phyloP scores from a whole-genome alignment of 2,113 vertebrate genomes.

The Chaenogobius annularis region DNA sequence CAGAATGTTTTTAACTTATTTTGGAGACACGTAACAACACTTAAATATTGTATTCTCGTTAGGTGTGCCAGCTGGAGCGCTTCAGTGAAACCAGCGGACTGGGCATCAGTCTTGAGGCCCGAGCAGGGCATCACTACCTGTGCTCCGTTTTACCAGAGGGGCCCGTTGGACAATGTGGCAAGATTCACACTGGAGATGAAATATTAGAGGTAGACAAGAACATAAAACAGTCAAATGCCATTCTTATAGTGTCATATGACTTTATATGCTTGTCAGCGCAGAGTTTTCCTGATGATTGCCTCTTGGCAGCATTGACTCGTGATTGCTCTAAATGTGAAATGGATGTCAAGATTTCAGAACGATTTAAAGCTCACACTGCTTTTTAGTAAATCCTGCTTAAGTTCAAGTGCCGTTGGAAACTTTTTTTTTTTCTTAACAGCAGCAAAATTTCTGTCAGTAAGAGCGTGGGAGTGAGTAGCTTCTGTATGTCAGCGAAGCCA shows the following conservation, averaged over 20 bases:
- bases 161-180: slow-evolving; percentile 85
- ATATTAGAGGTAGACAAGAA: slow-evolving; percentile 83
- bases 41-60: neutral
- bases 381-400: slow-evolving; percentile 8
- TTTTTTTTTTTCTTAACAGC: slow-evolving; percentile 20
- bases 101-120: slow-evolving; percentile 90
- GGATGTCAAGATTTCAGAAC: slow-evolving; percentile 1
- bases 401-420: neutral
- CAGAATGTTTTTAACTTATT: too few relatives aligned
- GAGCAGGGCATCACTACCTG: slow-evolving; percentile 89
- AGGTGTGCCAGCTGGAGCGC: slow-evolving; percentile 89
- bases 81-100: slow-evolving; percentile 88
- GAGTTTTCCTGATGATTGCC: neutral
- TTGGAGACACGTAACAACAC: too few relatives aligned
- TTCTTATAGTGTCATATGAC: slow-evolving; percentile 3
- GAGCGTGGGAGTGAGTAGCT: slow-evolving; percentile 20
- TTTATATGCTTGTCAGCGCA: slow-evolving; percentile 2
- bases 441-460: slow-evolving; percentile 14
- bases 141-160: slow-evolving; percentile 90
- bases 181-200: slow-evolving; percentile 86
- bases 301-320: neutral
- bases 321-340: slow-evolving; percentile 5
- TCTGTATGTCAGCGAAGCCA: slow-evolving; percentile 26
- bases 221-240: neutral
- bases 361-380: neutral